Conservation (phyloP, 2,113 vertebrate genomes). For the Sapajus apella region DNA sequence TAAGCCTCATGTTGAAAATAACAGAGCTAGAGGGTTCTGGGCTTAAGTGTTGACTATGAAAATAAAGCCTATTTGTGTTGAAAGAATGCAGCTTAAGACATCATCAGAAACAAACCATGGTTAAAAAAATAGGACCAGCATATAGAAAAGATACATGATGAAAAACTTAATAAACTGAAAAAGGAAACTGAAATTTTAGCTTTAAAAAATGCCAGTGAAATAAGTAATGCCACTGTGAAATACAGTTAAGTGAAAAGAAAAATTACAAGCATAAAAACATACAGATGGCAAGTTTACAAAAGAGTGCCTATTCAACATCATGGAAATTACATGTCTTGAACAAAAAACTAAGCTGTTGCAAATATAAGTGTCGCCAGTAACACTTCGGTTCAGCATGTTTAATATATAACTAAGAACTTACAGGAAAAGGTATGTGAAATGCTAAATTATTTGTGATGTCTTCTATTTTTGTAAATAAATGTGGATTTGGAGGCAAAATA, state of each 20-base stretch:
- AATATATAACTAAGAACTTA: background rate
- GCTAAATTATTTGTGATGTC: background rate
- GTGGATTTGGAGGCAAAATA: background rate
- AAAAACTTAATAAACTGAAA: constrained; percentile 27
- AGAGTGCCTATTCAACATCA: background rate
- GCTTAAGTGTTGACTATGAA: background rate
- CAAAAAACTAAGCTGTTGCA: constrained; percentile 48
- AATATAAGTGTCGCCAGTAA: background rate
- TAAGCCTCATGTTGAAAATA: background rate
- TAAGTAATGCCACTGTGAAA: constrained; percentile 33
- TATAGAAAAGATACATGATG: background rate
- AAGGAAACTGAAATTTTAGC: background rate
- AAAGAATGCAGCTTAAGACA: background rate
- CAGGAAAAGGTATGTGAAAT: background rate
- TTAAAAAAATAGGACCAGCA: background rate
- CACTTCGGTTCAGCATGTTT: background rate
- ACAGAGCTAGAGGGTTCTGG: background rate
- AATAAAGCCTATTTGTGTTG: background rate
- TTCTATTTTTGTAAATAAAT: constrained; percentile 14
- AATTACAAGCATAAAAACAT: constrained; percentile 34
- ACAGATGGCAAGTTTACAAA: constrained; percentile 51
- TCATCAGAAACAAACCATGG: background rate
- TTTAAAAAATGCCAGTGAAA: constrained; percentile 4
- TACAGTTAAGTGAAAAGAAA: constrained; percentile 28
- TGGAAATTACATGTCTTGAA: constrained; percentile 8